Conservation (phyloP, 2,797 vertebrate genomes). For the Erethizon dorsatum region DNA sequence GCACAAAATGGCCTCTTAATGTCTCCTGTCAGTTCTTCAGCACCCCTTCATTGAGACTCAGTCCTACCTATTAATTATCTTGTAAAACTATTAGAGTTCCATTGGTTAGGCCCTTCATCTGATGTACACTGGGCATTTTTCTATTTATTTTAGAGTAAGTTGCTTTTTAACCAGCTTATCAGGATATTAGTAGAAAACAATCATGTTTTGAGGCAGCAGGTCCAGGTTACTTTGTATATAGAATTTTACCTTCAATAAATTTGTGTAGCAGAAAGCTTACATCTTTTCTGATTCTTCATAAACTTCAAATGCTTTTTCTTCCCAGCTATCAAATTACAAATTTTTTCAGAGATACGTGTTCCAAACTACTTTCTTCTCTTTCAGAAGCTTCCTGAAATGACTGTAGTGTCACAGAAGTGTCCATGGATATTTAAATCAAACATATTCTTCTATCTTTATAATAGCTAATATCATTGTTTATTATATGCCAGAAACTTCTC, state of each 20-base stretch:
- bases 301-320: background rate
- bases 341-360: background rate
- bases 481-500: background rate
- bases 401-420: background rate
- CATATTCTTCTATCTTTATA: background rate
- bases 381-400: constrained; percentile 53
- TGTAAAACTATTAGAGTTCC: background rate
- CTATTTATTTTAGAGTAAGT: constrained; percentile 46
- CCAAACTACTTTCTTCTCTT: constrained; percentile 46
- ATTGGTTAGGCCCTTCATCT: background rate
- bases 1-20: constrained; percentile 96
- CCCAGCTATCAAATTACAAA: background rate
- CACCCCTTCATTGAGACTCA: background rate
- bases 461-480: background rate
- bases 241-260: constrained; percentile 79
- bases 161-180: constrained; percentile 11
- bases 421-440: constrained; percentile 27
- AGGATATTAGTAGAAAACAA: background rate
- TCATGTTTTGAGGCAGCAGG: constrained; percentile 30
- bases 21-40: rapidly evolving
- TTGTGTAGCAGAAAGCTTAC: constrained; percentile 58
- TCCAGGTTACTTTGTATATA: constrained; percentile 61
- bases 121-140: background rate
- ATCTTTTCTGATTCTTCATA: constrained; percentile 71
- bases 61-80: background rate